Base-by-base conservation (phyloP, 2,113 vertebrate species). In the Catharus bicknelli region DNA sequence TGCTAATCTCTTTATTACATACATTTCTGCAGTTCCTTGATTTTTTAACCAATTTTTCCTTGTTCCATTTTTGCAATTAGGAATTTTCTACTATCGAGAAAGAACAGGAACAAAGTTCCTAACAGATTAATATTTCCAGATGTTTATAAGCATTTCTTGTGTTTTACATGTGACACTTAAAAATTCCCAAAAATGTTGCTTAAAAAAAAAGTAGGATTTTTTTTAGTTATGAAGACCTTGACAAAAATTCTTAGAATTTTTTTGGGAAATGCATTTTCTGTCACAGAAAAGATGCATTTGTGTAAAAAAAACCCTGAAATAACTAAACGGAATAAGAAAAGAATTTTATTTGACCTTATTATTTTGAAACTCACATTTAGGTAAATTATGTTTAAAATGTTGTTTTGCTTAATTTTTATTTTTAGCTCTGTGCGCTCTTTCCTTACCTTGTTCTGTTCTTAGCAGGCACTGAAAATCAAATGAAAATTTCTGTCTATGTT, bases 191-290 rank as follows among this genome's bases (percentile, higher is more conserved):
- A 43, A 15, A 0, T 54, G 2, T 10, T 61, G 9, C 68, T 30
- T 5, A 10, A 50, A 63, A 61, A 72, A 15, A 21, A 2, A 3
- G 2, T 38, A 1, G 3, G 8, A 0, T 1, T 36, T 48, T 61
- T 38, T 9, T 48, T 34, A 18, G 5, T 42, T 78, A 18, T 25
- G 40, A 55, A 64, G 22, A 3, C 16, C 9, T 22, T 51, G 26
- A 36, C 5, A 76, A 83, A 78, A 86, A n/a, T n/a, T 1, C 7
- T 10, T 15, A 19, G 25, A 76, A 55, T 47, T 68, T 66, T 58
- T 13, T 2, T 43, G 16, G 26, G 13, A 81, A 86, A 51, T 11
- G 10, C 3, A 29, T 69, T 48, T 69, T 61, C 26, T 5, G 12
- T 34, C 50, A 81, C 3, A 77, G 10, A 57, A 86, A 90, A 78